phyloP scores from a whole-genome alignment of 2,113 vertebrate genomes.

The Eclectus roratus region DNA sequence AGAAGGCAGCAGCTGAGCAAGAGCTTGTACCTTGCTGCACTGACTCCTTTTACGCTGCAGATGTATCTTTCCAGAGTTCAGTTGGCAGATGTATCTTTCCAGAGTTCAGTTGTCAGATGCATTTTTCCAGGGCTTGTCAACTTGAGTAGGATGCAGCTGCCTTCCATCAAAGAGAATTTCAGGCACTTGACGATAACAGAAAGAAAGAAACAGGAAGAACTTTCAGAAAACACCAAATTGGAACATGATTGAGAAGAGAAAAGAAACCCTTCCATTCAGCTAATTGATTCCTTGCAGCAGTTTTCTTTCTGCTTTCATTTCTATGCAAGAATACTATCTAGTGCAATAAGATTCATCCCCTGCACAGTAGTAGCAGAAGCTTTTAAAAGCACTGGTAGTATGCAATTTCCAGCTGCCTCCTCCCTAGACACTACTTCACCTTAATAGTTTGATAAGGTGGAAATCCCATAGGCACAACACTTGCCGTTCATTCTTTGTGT shows the following conservation, averaged over 20 bases:
- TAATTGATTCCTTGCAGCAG: slow-evolving; percentile 1
- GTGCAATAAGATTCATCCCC: not conserved
- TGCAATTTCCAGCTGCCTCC: not conserved
- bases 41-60: not conserved
- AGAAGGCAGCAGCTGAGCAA: not conserved
- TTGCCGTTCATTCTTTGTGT: not conserved
- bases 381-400: slow-evolving; percentile 31
- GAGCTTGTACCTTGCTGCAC: not conserved
- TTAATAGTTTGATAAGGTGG: slow-evolving; percentile 25
- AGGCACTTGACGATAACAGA: not conserved
- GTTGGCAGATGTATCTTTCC: slow-evolving; percentile 33
- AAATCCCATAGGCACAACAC: not conserved
- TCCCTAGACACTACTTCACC: slow-evolving; percentile 8
- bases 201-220: slow-evolving; percentile 40
- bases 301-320: slow-evolving; percentile 35
- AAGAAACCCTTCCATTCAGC: not conserved
- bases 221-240: slow-evolving; percentile 24
- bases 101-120: not conserved
- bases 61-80: not conserved
- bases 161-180: slow-evolving; percentile 41
- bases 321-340: slow-evolving; percentile 1
- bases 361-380: slow-evolving; percentile 4
- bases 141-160: slow-evolving; percentile 8
- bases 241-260: slow-evolving; percentile 6
- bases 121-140: slow-evolving; percentile 1